Evolutionary conservation across 2,113 vertebrate species (phyloP), one percentile per base, ranked within the genome.

Genomic region (Pimephales promelas): DNA sequence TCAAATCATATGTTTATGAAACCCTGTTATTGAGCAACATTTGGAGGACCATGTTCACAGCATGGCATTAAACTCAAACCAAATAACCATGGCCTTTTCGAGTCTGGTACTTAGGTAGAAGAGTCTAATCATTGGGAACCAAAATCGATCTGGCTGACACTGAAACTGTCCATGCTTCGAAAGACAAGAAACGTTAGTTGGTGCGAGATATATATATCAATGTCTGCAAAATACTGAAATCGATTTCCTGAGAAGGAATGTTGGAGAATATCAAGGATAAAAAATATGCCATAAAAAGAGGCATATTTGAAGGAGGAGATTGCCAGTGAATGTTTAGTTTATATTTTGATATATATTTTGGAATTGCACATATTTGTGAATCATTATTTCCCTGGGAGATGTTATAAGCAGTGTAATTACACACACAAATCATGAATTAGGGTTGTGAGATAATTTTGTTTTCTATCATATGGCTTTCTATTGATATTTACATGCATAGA

Each of bases 81-180:
- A 59, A 52, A 52, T 52, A 52, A 18, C 49, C 16, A 52, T 52
- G 49, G 49, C 49, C 49, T 52, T 52, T 52, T 52, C 49, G 16
- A 52, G 49, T 52, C 49, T 52, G 16, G 16, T 20, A 52, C 20
- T 52, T 59, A 71, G 34, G 10, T 43, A 71, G 66, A 70, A 71
- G 3, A 40, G 10, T 9, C 20, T 71, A 4, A 22, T 71, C 66
- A 43, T 22, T 43, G 9, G 10, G 49, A 52, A n/a, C 10, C 22
- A n/a, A 43, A 71, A 43, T 71, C 36, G 36, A 61, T 86, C 75
- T 77, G 61, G 75, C 83, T 83, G 84, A 84, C 77, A 85, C 57
- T 9, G 28, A 71, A 59, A 24, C 22, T 83, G 26, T 62, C 57
- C 76, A 52, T 85, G 79, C 68, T 79, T 54, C 77, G 84, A 84